Conservation (phyloP, 2,888 invertebrate genomes). For the Salpingus planirostris region DNA sequence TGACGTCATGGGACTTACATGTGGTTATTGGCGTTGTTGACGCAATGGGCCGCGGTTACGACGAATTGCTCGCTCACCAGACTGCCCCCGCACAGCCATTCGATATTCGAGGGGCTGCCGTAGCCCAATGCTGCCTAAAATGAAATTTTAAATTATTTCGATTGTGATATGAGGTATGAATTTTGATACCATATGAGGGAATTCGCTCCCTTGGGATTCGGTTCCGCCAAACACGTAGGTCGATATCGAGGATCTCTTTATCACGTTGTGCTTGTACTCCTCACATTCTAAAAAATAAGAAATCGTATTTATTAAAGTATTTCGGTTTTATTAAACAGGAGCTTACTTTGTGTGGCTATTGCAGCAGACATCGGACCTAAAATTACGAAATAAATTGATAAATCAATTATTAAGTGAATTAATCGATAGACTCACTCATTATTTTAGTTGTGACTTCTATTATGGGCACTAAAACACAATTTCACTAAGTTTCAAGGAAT, state of each 20-base stretch:
- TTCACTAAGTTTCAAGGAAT: too few relatives aligned
- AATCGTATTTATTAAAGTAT: not conserved
- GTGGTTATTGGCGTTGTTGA: too few relatives aligned
- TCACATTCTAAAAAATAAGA: constrained; percentile 18
- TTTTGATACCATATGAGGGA: constrained; percentile 41
- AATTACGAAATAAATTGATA: too few relatives aligned
- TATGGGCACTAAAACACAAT: too few relatives aligned
- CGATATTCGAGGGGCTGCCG: not conserved
- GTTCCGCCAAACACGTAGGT: constrained; percentile 26
- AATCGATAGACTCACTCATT: too few relatives aligned
- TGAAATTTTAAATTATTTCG: constrained; percentile 2
- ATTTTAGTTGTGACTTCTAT: too few relatives aligned
- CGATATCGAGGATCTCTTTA: constrained; percentile 11
- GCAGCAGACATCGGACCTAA: not conserved
- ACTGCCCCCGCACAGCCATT: constrained; percentile 7
- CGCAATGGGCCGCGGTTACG: constrained; percentile 60
- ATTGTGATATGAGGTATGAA: not conserved
- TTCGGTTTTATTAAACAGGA: not conserved
- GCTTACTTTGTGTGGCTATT: constrained; percentile 4
- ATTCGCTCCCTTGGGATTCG: constrained; percentile 26
- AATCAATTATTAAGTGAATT: too few relatives aligned
- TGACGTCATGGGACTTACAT: too few relatives aligned
- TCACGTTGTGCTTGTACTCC: constrained; percentile 18
- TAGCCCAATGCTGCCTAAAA: constrained; percentile 33
- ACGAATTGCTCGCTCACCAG: constrained; percentile 4